A percentile compares a stretch with the other conserved stretches of the same genome.
Evolutionary conservation across 2,888 invertebrate species (phyloP).

Genomic region (Danaus chrysippus): DNA sequence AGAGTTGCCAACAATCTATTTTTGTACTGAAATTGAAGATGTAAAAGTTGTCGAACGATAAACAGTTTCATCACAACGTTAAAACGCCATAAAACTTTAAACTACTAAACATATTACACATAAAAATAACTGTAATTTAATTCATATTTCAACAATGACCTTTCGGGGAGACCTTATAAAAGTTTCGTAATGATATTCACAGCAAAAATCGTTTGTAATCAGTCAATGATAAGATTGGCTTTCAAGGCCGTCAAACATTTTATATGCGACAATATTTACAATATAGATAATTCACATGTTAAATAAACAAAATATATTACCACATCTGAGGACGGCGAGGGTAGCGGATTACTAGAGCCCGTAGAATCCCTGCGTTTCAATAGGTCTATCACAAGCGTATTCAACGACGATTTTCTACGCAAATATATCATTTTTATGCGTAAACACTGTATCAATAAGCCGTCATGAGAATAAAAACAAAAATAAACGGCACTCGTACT

Average conservation of each 20-base stretch:
- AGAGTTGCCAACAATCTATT: constrained; percentile 20
- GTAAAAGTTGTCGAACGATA: constrained; percentile 18
- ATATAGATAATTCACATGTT: constrained; percentile 6
- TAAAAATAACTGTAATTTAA: too few species aligned
- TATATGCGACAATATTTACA: constrained; percentile 45
- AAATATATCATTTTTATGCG: constrained; percentile 36
- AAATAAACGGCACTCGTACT: constrained; percentile 35
- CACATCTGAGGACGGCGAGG: constrained; percentile 19
- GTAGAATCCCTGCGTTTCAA: constrained; percentile 44
- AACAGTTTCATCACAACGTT: constrained; percentile 1
- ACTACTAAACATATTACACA: too few species aligned
- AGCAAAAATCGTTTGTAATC: constrained; percentile 50
- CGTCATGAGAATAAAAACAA: constrained; percentile 15
- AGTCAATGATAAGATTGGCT: constrained; percentile 62
- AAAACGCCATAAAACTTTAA: too few species aligned
- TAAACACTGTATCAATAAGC: constrained; percentile 18
- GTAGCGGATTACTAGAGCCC: constrained; percentile 28
- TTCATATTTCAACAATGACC: constrained; percentile 4
- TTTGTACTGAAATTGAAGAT: constrained; percentile 8
- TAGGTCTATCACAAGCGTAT: constrained; percentile 48
- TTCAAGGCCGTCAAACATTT: constrained; percentile 53
- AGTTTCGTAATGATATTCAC: constrained; percentile 27
- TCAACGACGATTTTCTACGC: constrained; percentile 51
- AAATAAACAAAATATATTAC: constrained; percentile 18
- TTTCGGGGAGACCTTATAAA: constrained; percentile 20